Evolutionary conservation across 1,140 invertebrate species (phyloP).

Genomic region (Batillaria attramentaria): DNA sequence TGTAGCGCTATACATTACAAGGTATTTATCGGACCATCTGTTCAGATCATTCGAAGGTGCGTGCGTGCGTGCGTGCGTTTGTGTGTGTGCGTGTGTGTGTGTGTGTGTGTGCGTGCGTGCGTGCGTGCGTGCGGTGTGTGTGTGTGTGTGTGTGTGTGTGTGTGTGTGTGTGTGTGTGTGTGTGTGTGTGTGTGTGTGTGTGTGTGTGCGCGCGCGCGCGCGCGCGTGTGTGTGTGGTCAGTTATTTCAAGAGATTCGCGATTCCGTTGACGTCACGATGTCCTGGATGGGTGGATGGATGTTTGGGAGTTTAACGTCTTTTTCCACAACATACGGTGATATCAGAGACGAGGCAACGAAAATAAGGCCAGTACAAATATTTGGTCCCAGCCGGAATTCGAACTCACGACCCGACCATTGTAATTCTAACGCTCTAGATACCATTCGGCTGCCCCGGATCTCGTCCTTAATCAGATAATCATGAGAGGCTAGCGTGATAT

Average conservation of each 20-base stretch:
- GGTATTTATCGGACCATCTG: background rate
- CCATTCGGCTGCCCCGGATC: no score
- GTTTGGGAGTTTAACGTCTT: background rate
- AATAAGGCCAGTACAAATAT: background rate
- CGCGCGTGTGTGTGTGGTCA: background rate
- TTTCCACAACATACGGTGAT: background rate
- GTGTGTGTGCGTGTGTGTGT: background rate
- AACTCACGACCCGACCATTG: no score
- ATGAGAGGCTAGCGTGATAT: no score
- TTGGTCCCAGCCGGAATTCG: no score
- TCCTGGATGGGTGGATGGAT: no score
- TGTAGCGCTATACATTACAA: background rate
- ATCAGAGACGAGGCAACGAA: background rate
- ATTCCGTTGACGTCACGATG: no score
- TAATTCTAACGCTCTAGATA: no score
- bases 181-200: background rate
- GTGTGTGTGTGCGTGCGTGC: constrained; percentile 6
- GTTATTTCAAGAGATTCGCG: no score
- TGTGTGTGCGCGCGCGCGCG: constrained; percentile 11
- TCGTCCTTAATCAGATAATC: no score
- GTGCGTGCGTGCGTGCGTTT: constrained; percentile 5
- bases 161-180: constrained; percentile 8
- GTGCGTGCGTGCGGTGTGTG: constrained; percentile 17
- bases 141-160: constrained; percentile 18
- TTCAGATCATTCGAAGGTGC: background rate